These are phyloP conservation scores for Mastomys natalensis DNA, from an alignment of 2,113 vertebrate species.

Conservation along the genomic window DNA sequence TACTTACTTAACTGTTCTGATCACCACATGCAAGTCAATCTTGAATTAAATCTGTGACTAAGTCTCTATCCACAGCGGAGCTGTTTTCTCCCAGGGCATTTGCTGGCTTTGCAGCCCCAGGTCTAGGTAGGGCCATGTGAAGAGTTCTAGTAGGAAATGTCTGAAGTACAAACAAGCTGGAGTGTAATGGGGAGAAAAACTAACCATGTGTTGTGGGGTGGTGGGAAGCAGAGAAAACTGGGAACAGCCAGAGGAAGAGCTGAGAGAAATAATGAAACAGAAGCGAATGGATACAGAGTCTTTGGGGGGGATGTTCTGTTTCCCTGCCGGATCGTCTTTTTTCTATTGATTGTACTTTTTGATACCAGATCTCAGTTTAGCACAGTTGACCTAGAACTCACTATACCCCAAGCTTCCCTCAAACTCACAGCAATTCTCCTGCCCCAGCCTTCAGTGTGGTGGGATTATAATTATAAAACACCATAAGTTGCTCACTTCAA, in stretches of 20 bases:
- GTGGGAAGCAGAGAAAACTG: not conserved
- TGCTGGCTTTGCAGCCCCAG: not conserved
- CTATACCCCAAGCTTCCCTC: not conserved
- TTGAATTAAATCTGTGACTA: not conserved
- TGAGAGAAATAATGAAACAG: not conserved
- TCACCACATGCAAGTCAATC: not conserved
- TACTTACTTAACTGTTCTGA: not conserved
- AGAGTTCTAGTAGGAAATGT: not conserved
- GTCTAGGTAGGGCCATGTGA: not conserved
- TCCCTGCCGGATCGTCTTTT: not conserved
- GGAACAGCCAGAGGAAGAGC: not conserved
- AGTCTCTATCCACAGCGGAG: not conserved
- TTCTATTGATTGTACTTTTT: no score
- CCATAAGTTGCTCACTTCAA: not conserved
- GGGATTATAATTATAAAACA: not conserved
- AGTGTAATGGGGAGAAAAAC: not conserved
- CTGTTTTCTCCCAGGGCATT: fast-evolving
- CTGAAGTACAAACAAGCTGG: not conserved
- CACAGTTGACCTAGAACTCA: not conserved
- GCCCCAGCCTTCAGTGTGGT: not conserved
- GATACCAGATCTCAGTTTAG: not conserved
- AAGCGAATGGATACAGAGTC: not conserved
- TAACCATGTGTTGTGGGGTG: no score
- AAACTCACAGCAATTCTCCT: not conserved
- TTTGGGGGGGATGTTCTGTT: not conserved